phyloP scores from a whole-genome alignment of 2,797 vertebrate species.

The Sternotherus odoratus region DNA sequence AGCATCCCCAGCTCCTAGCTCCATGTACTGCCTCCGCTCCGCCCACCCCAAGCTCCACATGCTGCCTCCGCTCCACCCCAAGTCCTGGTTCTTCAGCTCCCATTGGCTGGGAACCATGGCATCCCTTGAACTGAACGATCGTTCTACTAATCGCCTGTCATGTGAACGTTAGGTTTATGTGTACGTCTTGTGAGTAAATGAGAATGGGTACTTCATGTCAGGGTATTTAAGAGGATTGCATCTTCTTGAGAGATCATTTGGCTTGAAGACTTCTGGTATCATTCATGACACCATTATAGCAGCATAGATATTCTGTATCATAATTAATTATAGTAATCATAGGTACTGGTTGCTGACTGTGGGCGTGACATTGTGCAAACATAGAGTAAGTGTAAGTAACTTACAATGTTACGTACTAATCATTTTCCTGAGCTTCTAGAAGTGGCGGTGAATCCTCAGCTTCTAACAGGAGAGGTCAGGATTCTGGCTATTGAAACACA shows the following conservation, averaged over 20 bases:
- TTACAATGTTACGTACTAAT: background rate
- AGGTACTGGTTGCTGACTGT: background rate
- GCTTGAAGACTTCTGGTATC: background rate
- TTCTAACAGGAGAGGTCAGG: background rate
- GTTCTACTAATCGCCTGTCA: background rate
- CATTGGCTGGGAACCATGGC: no score
- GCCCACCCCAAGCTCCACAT: no score
- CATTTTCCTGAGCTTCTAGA: background rate
- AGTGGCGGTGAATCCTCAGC: accelerated
- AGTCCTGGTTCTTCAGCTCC: no score
- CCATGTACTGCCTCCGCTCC: no score
- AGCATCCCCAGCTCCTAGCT: no score
- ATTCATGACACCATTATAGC: background rate
- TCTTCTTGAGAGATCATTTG: background rate
- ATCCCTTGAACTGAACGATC: background rate
- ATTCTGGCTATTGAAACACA: background rate
- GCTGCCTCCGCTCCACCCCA: no score
- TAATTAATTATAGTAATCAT: background rate
- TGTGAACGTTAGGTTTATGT: background rate
- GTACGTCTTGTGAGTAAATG: background rate
- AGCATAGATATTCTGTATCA: background rate
- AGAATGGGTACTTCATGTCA: background rate
- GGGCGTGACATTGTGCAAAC: background rate
- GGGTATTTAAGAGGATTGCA: background rate
- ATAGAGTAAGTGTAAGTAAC: background rate